Evolutionary conservation across 1,140 invertebrate genomes (phyloP).

Genomic region (Hesperophylax magnus): DNA sequence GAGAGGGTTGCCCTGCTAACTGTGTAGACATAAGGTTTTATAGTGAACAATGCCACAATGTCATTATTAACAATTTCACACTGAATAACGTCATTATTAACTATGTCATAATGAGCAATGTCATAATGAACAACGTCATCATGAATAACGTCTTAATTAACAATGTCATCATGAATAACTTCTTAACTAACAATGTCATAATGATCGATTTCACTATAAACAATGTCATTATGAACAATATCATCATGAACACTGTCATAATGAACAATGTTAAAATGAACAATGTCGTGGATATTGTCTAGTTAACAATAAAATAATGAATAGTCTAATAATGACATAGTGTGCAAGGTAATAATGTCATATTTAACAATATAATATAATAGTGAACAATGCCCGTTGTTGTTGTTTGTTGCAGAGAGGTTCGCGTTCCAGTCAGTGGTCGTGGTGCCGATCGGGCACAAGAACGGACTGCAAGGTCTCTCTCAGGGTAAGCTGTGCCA

Average conservation of each 20-base stretch:
- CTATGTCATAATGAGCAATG: too few relatives aligned
- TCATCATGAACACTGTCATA: too few relatives aligned
- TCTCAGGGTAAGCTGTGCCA: conserved; percentile 74
- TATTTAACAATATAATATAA: not conserved
- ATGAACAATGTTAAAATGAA: not conserved
- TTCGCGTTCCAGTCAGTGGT: conserved; percentile 73
- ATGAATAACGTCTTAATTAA: not conserved
- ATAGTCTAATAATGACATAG: not conserved
- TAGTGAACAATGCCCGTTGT: not conserved
- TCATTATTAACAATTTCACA: not conserved
- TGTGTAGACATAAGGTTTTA: not conserved
- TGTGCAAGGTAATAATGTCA: not conserved
- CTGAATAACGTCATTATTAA: not conserved
- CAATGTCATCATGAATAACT: not conserved
- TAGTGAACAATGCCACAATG: not conserved
- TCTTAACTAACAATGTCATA: not conserved
- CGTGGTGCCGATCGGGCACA: conserved; percentile 66
- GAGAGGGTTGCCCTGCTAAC: conserved; percentile 10
- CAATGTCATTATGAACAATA: not conserved
- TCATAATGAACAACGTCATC: not conserved
- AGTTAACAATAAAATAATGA: too few relatives aligned
- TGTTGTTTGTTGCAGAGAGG: conserved; percentile 64
- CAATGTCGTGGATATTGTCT: not conserved
- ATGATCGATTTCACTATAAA: not conserved
- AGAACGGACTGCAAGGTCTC: conserved; percentile 65